phyloP scores from a whole-genome alignment of 1,140 invertebrate species.

The Dinoponera quadriceps region DNA sequence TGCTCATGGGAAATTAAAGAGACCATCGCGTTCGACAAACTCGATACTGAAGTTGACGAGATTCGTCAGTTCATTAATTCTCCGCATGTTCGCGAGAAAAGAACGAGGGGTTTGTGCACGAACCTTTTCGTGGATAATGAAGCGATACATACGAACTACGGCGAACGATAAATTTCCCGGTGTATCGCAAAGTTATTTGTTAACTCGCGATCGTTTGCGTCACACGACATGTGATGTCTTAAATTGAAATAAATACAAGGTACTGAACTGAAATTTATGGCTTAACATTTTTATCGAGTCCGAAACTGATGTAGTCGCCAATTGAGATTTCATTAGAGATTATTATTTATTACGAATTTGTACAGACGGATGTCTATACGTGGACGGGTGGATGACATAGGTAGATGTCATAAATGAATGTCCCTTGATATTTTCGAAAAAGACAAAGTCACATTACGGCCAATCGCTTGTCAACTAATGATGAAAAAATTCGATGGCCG shows the following conservation, averaged over 20 bases:
- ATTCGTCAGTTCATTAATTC: constrained; percentile 8
- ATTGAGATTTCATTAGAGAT: neutral
- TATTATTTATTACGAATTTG: neutral
- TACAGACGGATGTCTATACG: neutral
- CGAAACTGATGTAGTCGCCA: neutral
- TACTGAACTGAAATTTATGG: neutral
- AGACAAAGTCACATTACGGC: too few species aligned
- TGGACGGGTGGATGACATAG: too few species aligned
- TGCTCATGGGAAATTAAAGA: constrained; percentile 39
- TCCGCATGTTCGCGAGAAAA: neutral
- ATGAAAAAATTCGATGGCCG: too few species aligned
- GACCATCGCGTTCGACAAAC: constrained; percentile 29
- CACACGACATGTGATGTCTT: neutral
- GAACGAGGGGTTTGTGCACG: neutral
- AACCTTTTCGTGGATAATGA: neutral
- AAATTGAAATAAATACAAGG: neutral
- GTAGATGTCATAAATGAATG: too few species aligned
- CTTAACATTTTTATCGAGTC: neutral
- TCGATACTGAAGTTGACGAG: constrained; percentile 17
- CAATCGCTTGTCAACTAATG: too few species aligned
- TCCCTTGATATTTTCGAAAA: too few species aligned
- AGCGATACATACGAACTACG: neutral
- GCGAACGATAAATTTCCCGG: neutral
- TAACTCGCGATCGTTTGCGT: neutral
- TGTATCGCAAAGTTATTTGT: neutral